phyloP scores from a whole-genome alignment of 2,113 vertebrate species.

The Myrmecophaga tridactyla region DNA sequence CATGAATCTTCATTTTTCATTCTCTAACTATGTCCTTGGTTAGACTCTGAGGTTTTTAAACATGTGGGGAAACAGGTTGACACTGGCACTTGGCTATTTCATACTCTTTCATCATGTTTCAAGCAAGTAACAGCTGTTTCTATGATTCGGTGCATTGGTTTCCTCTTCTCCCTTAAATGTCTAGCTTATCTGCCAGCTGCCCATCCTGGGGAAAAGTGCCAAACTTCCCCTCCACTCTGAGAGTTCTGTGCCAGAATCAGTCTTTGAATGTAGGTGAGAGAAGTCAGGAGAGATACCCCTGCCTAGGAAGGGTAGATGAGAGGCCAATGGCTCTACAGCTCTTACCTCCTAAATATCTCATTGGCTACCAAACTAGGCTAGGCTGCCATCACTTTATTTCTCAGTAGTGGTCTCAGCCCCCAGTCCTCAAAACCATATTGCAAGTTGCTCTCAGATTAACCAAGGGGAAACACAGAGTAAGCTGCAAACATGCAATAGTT shows the following conservation, averaged over 20 bases:
- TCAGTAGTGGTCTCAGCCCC: not conserved
- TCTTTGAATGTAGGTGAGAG: not conserved
- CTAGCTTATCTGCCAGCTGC: not conserved
- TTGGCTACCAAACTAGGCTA: not conserved
- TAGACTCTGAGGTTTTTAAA: not conserved
- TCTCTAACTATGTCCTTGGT: not conserved
- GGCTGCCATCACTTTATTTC: not conserved
- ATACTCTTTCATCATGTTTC: not conserved
- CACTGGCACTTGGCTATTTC: not conserved
- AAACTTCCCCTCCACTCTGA: not conserved
- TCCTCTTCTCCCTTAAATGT: not conserved
- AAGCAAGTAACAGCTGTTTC: not conserved
- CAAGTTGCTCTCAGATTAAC: not conserved
- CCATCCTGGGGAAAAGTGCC: not conserved
- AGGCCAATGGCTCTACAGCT: accelerated
- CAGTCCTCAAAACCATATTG: not conserved
- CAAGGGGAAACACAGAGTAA: not conserved
- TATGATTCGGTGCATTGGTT: not conserved
- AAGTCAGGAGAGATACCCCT: not conserved
- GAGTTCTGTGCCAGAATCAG: not conserved
- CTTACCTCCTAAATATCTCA: not conserved
- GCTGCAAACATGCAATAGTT: not conserved
- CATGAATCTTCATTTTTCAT: not conserved
- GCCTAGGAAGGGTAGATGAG: not conserved
- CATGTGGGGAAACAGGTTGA: not conserved